These are phyloP conservation scores for Lamellibrachia satsuma DNA, from an alignment of 2,888 invertebrate genomes.

Conservation along the genomic window DNA sequence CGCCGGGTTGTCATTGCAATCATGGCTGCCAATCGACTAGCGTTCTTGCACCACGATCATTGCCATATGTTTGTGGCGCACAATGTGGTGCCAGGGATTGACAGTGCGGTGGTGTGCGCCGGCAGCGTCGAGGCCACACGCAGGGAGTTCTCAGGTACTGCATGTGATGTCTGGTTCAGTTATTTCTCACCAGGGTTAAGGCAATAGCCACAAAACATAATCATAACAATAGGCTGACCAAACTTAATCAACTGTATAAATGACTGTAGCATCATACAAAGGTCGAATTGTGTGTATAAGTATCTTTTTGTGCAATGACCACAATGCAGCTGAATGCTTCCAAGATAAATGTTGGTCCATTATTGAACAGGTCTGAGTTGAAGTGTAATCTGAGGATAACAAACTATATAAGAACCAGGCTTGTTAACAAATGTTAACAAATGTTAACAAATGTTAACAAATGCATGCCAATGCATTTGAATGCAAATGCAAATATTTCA, in stretches of 20 bases:
- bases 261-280: too few relatives aligned
- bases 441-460: too few relatives aligned
- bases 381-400: too few relatives aligned
- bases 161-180: background rate
- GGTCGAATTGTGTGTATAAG: background rate
- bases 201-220: background rate
- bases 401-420: too few relatives aligned
- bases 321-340: background rate
- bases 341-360: background rate
- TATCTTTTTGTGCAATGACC: background rate
- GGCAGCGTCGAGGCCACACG: slow-evolving; percentile 44
- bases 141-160: slow-evolving; percentile 3
- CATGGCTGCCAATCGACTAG: slow-evolving; percentile 58
- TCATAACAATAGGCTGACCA: background rate
- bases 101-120: slow-evolving; percentile 52
- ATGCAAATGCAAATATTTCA: too few relatives aligned
- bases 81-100: slow-evolving; percentile 47
- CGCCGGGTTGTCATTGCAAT: slow-evolving; percentile 56
- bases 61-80: slow-evolving; percentile 53
- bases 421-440: too few relatives aligned
- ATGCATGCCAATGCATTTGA: too few relatives aligned
- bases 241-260: too few relatives aligned
- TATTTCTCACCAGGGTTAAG: background rate
- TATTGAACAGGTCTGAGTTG: too few relatives aligned
- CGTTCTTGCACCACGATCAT: slow-evolving; percentile 44